Base-by-base conservation (phyloP, 2,888 invertebrate species). In the Steinernema hermaphroditum region DNA sequence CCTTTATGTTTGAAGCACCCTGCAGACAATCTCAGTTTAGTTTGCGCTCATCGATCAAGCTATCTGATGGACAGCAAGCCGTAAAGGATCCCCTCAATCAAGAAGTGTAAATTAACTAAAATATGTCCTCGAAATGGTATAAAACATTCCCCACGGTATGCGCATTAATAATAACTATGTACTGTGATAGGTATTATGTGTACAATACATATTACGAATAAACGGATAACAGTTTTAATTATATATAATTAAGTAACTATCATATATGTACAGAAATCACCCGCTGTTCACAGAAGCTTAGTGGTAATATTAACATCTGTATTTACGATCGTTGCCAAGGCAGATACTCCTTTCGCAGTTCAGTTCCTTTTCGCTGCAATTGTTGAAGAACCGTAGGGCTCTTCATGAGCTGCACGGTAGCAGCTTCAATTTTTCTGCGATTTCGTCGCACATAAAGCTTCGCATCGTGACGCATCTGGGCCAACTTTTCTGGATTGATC, bases 361-460 rank as follows among this genome's bases (percentile, higher is more conserved):
- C 62, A 2, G 62, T 29, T 12, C 32, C 27, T 29, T 32, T 62
- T 22, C 62, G 62, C 9, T 62, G 62, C 27, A 62, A 16, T 19
- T 62, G 2, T 19, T 72, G 68, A 22, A 54, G 22, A 32, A 74
- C 16, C 19, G 74, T 29, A 9, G 72, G 54, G 16, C 29, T 29
- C 74, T 76, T 70, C 8, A 74, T 69, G n/a, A 86, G 75, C 34
- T 77, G 75, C 46, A 71, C 68, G 0, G 83, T 82, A 1, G 81
- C 82, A 6, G 71, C 74, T 50, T 78, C 78, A 37, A 90, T 79
- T 88, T 93, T 93, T 81, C 91, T 91, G 78, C 92, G 92, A 86
- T 94, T 94, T 81, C 92, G 89, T 43, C 93, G 88, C 49, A 92
- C 90, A 87, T 94, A 94, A 88, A 93, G 92, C 54, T 90, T 88